phyloP scores from a whole-genome alignment of 1,140 invertebrate genomes.

The Schlechtendalia chinensis region DNA sequence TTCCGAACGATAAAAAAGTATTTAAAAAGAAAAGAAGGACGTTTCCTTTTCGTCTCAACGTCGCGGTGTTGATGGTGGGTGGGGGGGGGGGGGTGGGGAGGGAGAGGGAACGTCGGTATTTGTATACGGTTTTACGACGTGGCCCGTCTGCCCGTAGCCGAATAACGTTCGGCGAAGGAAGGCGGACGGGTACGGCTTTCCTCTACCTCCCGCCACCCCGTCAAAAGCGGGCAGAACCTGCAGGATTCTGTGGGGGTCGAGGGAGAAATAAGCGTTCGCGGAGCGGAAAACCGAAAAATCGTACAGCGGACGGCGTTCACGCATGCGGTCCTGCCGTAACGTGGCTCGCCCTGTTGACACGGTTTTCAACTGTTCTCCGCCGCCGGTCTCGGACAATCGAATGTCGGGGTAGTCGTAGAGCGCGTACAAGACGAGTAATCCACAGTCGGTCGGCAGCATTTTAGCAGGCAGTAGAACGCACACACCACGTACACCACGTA shows the following conservation, averaged over 20 bases:
- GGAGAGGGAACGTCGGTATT: too few species aligned
- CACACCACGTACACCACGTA: not conserved
- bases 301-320: not conserved
- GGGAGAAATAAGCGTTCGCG: too few species aligned
- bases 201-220: too few species aligned
- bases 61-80: too few species aligned
- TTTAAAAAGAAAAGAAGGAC: not conserved
- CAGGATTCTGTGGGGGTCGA: too few species aligned
- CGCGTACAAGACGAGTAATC: slow-evolving; percentile 21
- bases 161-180: not conserved
- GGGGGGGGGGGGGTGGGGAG: too few species aligned
- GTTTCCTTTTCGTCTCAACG: not conserved
- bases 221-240: too few species aligned
- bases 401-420: not conserved
- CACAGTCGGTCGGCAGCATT: slow-evolving; percentile 41
- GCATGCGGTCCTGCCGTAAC: slow-evolving; percentile 16
- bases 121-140: slow-evolving; percentile 8
- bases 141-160: not conserved
- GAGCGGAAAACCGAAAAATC: not conserved
- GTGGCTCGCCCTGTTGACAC: slow-evolving; percentile 36
- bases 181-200: not conserved
- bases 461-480: slow-evolving; percentile 42
- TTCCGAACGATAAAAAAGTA: not conserved
- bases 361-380: slow-evolving; percentile 26
- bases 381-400: slow-evolving; percentile 18